These are phyloP conservation scores for Trissolcus brochymenae DNA, from an alignment of 2,888 invertebrate species.

Conservation along the genomic window DNA sequence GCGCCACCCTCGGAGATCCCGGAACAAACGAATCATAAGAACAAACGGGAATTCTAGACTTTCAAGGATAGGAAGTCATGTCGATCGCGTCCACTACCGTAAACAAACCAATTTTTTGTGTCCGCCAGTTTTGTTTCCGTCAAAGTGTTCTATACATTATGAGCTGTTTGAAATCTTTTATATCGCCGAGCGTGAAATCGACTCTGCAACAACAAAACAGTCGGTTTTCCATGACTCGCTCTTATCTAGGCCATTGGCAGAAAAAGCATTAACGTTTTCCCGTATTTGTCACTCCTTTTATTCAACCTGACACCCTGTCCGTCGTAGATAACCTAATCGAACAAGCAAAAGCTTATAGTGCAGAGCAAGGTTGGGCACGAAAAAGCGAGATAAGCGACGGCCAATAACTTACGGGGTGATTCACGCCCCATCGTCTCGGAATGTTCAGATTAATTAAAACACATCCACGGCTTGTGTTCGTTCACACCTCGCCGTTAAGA, in stretches of 20 bases:
- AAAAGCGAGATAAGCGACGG: slow-evolving; percentile 69
- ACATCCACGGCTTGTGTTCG: slow-evolving; percentile 57
- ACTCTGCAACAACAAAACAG: slow-evolving; percentile 2
- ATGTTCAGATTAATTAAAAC: slow-evolving; percentile 65
- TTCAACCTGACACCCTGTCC: slow-evolving; percentile 46
- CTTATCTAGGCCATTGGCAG: slow-evolving; percentile 32
- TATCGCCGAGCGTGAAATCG: too few relatives aligned
- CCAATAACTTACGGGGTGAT: slow-evolving; percentile 73
- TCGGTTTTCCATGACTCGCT: slow-evolving; percentile 4
- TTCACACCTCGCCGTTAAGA: slow-evolving; percentile 52
- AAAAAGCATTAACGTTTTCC: slow-evolving; percentile 35
- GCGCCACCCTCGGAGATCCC: slow-evolving; percentile 40
- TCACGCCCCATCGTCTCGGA: slow-evolving; percentile 64
- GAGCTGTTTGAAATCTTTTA: slow-evolving; percentile 5
- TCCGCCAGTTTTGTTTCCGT: slow-evolving; percentile 5
- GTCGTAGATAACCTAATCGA: slow-evolving; percentile 71
- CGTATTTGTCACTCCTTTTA: slow-evolving; percentile 33
- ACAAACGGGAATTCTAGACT: slow-evolving; percentile 16
- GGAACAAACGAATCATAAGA: slow-evolving; percentile 9
- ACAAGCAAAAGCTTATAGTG: slow-evolving; percentile 70
- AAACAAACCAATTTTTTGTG: slow-evolving; percentile 10
- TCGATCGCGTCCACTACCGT: background rate
- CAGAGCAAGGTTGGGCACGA: slow-evolving; percentile 63
- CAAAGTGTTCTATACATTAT: background rate
- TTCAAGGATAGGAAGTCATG: slow-evolving; percentile 14